Evolutionary conservation across 2,888 invertebrate species (phyloP).

Genomic region (Charanyca ferruginea): DNA sequence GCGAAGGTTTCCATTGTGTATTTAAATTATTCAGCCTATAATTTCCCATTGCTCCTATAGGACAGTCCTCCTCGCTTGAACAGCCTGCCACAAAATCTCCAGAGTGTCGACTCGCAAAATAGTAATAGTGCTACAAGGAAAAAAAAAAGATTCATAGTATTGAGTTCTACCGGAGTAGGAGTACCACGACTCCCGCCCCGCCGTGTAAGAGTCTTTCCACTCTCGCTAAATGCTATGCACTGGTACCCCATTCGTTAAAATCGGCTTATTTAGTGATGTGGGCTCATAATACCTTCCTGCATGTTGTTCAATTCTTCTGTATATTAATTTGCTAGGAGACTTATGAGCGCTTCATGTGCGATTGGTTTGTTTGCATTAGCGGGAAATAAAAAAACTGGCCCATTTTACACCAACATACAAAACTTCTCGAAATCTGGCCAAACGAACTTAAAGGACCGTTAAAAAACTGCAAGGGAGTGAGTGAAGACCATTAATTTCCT

Average conservation of each 20-base stretch:
- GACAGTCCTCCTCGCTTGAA: too few species aligned
- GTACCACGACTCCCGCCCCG: background rate
- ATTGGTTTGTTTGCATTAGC: background rate
- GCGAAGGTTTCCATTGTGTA: too few species aligned
- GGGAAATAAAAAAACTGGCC: background rate
- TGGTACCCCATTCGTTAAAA: slow-evolving; percentile 24
- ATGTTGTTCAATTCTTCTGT: background rate
- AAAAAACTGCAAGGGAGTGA: background rate
- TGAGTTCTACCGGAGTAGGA: too few species aligned
- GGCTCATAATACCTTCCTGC: slow-evolving; percentile 6
- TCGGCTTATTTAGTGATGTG: slow-evolving; percentile 25
- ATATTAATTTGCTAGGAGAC: background rate
- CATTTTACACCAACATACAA: background rate
- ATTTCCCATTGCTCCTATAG: too few species aligned
- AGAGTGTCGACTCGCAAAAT: background rate
- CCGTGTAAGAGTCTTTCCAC: slow-evolving; percentile 20
- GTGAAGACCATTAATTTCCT: slow-evolving; percentile 4
- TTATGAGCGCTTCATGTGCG: background rate
- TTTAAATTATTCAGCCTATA: too few species aligned
- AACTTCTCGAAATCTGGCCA: background rate
- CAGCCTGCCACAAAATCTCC: too few species aligned
- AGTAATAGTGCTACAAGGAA: background rate
- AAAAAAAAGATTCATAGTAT: background rate
- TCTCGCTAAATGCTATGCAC: slow-evolving; percentile 49
- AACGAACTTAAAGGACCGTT: background rate